These are phyloP conservation scores for Lepus oiostolus DNA, from an alignment of 2,797 vertebrate genomes.

Conservation along the genomic window DNA sequence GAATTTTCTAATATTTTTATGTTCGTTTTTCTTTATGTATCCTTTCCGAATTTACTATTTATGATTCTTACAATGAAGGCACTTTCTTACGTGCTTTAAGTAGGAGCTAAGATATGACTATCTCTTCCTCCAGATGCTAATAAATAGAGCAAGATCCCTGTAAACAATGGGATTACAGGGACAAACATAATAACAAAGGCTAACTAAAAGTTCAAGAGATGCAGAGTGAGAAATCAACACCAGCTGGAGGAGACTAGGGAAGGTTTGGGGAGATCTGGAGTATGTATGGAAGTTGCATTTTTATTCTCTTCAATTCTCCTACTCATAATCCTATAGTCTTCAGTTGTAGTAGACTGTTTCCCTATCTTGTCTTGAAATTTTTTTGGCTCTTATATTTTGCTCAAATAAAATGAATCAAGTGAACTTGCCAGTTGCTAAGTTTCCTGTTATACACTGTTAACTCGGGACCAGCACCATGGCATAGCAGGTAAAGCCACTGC, in stretches of 20 bases:
- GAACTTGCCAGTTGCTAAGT: neutral
- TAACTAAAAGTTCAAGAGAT: neutral
- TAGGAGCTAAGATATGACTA: neutral
- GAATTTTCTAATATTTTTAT: neutral
- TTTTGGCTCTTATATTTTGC: neutral
- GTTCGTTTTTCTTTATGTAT: neutral
- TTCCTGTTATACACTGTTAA: neutral
- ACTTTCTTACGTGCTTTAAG: neutral
- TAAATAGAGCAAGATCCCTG: neutral
- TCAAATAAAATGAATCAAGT: neutral
- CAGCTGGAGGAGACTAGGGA: neutral
- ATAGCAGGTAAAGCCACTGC: too few species aligned
- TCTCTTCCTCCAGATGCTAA: neutral
- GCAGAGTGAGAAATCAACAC: neutral
- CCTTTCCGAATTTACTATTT: neutral
- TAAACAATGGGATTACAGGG: neutral
- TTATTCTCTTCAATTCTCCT: neutral
- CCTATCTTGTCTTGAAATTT: neutral
- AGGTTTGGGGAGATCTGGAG: neutral
- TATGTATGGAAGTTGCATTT: neutral
- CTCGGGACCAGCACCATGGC: too few species aligned
- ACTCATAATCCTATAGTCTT: neutral
- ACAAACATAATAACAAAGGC: slow-evolving; percentile 17
- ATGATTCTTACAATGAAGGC: slow-evolving; percentile 8
- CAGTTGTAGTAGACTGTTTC: neutral